phyloP scores from a whole-genome alignment of 1,140 invertebrate species.

The Eriocheir sinensis region DNA sequence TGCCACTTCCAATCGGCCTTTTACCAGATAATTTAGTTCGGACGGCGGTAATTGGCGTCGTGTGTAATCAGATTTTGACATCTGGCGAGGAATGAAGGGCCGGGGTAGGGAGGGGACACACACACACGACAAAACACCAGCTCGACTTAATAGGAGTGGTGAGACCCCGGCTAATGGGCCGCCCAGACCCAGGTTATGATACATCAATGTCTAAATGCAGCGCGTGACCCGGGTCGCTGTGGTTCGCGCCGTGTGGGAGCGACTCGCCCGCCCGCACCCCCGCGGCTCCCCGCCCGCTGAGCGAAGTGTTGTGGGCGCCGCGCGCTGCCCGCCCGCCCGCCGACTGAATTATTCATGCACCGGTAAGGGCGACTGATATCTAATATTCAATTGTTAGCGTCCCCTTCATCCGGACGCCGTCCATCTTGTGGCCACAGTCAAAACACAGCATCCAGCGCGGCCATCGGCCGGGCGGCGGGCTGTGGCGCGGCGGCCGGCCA shows the following conservation, averaged over 20 bases:
- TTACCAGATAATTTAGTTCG: conserved; percentile 8
- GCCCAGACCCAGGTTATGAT: not conserved
- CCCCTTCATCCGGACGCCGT: conserved; percentile 14
- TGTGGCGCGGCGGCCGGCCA: not conserved
- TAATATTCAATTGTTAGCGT: conserved; percentile 61
- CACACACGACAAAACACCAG: not conserved
- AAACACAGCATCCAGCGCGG: not conserved
- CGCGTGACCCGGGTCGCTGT: not conserved
- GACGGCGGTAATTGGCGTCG: not conserved
- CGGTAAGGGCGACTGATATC: conserved; percentile 50
- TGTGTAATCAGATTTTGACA: not conserved
- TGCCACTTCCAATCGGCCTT: not conserved
- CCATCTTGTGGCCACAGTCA: not conserved
- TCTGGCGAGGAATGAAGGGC: not conserved
- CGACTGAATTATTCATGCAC: conserved; percentile 52
- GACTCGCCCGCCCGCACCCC: not conserved
- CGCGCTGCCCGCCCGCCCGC: not conserved
- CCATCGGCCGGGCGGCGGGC: not conserved
- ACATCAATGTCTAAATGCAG: not conserved
- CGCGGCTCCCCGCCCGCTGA: not conserved
- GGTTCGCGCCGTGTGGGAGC: not conserved
- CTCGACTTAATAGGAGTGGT: conserved; percentile 3
- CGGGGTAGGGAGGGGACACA: not conserved
- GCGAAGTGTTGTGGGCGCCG: conserved; percentile 37
- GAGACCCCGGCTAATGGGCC: not conserved